Evolutionary conservation across 1,140 invertebrate species (phyloP), one percentile per base, ranked within the genome.

Genomic region (Hypsibius dujardini): DNA sequence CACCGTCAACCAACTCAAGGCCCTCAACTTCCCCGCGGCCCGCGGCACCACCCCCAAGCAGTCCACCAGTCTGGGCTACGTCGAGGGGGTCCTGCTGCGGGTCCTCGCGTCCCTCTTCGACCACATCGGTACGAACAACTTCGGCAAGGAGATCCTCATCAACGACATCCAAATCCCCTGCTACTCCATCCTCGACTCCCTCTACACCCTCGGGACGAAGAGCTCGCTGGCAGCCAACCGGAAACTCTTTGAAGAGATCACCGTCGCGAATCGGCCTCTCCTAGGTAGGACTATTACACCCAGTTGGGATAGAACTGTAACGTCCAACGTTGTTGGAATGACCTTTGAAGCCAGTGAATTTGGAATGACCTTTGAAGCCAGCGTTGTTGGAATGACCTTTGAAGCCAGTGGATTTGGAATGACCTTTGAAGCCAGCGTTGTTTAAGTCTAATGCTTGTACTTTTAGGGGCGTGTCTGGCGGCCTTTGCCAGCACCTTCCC

Each of bases 121-220:
- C 81, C 96, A 99, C 80, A 81, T 98, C 15, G 93, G 93, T 1
- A 87, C 88, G 74, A 95, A 93, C 80, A 92, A 98, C 79, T 98
- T 95, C 77, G 95, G 96, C 71, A 88, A 87, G 75, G 95, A 99
- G 81, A 81, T 99, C n/a, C 80, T 99, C 60, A 90, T 97, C 80
- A 92, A 96, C 79, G 95, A 99, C 79, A 94, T 98, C 76, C 95
- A 98, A 84, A 90, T 98, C 14, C 94, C 95, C 1, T 95, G 93
- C 0, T 98, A 98, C 79, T 95, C 96, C 80, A 96, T 98, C 79
- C 79, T 99, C 1, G 89, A 91, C 71, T 91, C 91, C 1, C 79
- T 99, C 0, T 98, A 94, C 78, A 89, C 88, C 1, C 79, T 97
- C 12, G 91, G 91, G 0, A 90, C 88, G 0, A 2, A n/a, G n/a